A percentile compares a stretch with the other conserved stretches of the same genome.
phyloP scores from a whole-genome alignment of 1,140 invertebrate genomes.

The Mamestra configurata region DNA sequence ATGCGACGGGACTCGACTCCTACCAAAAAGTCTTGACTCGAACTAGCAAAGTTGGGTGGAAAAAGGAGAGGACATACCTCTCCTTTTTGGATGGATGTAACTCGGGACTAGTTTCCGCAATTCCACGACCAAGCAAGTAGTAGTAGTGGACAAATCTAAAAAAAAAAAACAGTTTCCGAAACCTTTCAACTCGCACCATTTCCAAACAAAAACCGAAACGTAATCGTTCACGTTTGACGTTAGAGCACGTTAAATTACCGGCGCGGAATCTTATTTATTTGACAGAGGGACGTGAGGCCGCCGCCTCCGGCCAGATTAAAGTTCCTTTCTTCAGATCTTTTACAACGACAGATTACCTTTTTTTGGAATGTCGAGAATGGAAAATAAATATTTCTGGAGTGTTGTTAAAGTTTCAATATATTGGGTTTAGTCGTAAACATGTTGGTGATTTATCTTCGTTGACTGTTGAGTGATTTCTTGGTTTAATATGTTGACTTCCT shows the following conservation, averaged over 20 bases:
- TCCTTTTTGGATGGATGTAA: too few relatives aligned
- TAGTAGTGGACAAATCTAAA: too few relatives aligned
- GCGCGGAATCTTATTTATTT: constrained; percentile 61
- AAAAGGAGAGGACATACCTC: too few relatives aligned
- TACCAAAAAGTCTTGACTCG: too few relatives aligned
- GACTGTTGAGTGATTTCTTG: constrained; percentile 22
- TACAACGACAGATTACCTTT: constrained; percentile 50
- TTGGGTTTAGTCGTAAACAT: constrained; percentile 17
- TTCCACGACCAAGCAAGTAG: too few relatives aligned
- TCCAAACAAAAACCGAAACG: constrained; percentile 50
- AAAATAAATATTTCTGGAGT: constrained; percentile 38
- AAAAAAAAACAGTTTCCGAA: background rate
- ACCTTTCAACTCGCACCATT: background rate
- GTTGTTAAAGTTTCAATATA: constrained; percentile 9
- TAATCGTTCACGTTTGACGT: constrained; percentile 60
- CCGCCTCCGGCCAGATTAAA: constrained; percentile 45
- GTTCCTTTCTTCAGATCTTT: constrained; percentile 49
- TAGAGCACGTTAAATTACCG: constrained; percentile 61
- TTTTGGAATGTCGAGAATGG: constrained; percentile 37
- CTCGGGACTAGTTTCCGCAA: too few relatives aligned
- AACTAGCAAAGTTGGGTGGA: too few relatives aligned
- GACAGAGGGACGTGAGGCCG: constrained; percentile 54
- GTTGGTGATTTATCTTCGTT: background rate
- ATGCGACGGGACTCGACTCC: too few relatives aligned
- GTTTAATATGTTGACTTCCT: background rate